phyloP scores from a whole-genome alignment of 2,888 invertebrate genomes.

The Agriopis leucophaearia region DNA sequence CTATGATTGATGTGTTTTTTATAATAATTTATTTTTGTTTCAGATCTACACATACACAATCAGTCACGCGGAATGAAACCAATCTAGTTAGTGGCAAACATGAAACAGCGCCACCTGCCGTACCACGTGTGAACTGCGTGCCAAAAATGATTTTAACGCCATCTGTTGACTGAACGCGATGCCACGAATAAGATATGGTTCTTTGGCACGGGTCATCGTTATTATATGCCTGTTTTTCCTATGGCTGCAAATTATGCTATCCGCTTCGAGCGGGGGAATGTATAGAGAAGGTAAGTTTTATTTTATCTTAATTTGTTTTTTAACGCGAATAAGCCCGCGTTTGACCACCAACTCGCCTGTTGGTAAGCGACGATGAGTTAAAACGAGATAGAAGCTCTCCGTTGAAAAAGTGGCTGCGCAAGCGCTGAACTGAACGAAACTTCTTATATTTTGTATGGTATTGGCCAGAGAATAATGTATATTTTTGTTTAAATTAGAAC shows the following conservation, averaged over 20 bases:
- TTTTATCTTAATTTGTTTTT: neutral
- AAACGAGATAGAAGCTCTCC: no score
- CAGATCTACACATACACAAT: conserved; percentile 7
- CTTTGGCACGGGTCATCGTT: conserved; percentile 74
- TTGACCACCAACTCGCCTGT: no score
- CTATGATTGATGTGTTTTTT: no score
- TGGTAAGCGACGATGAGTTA: no score
- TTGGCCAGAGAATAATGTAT: no score
- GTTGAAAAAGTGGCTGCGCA: no score
- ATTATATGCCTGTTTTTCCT: conserved; percentile 75
- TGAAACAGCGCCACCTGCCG: conserved; percentile 51
- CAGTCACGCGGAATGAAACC: conserved; percentile 1
- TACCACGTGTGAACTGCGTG: conserved; percentile 45
- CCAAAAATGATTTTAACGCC: conserved; percentile 53
- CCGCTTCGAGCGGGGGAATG: conserved; percentile 67
- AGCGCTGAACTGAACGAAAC: no score
- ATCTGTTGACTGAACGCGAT: conserved; percentile 68
- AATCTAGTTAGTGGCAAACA: conserved; percentile 3
- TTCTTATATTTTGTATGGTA: no score
- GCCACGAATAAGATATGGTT: conserved; percentile 80
- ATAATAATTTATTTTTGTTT: conserved; percentile 9
- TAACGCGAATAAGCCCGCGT: no score
- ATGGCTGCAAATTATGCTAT: conserved; percentile 82
- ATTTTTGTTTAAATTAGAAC: no score
- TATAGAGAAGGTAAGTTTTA: conserved; percentile 69